phyloP scores from a whole-genome alignment of 2,888 invertebrate species.

The Drosophila gaucha region DNA sequence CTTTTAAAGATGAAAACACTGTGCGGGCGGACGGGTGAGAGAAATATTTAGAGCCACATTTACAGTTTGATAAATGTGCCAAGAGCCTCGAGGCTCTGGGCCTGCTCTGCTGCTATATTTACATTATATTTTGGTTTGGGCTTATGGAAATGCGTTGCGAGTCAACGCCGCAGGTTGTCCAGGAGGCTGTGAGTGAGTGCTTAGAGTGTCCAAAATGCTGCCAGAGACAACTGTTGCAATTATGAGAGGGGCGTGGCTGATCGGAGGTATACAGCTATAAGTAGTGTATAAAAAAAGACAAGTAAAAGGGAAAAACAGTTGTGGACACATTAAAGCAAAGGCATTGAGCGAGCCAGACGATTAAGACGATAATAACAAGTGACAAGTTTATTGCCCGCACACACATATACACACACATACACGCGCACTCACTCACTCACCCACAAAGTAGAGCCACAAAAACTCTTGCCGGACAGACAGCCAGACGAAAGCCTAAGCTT shows the following conservation, averaged over 20 bases:
- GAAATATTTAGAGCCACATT: conserved; percentile 45
- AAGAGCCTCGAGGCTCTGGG: conserved; percentile 6
- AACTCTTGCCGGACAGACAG: conserved; percentile 55
- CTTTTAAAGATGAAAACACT: conserved; percentile 50
- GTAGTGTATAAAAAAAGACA: conserved; percentile 51
- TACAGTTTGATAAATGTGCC: conserved; percentile 68
- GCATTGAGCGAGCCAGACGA: conserved; percentile 61
- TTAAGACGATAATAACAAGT: conserved; percentile 82
- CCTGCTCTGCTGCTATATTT: background rate
- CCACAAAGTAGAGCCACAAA: conserved; percentile 57
- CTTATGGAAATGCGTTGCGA: conserved; percentile 54
- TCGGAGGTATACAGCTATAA: conserved; percentile 11
- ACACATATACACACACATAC: conserved; percentile 42
- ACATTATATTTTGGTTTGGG: background rate
- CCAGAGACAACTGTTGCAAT: conserved; percentile 71
- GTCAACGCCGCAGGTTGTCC: conserved; percentile 51
- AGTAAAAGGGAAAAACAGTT: background rate
- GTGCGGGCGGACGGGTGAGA: conserved; percentile 2
- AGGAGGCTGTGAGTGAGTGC: conserved; percentile 27
- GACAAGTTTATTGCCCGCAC: conserved; percentile 80
- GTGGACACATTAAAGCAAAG: conserved; percentile 62
- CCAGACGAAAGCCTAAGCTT: conserved; percentile 71
- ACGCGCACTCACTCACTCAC: conserved; percentile 26
- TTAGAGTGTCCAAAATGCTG: conserved; percentile 41
- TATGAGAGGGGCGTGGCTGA: conserved; percentile 38